Conservation (phyloP, 1,140 invertebrate genomes). For the Drosophila kikkawai region DNA sequence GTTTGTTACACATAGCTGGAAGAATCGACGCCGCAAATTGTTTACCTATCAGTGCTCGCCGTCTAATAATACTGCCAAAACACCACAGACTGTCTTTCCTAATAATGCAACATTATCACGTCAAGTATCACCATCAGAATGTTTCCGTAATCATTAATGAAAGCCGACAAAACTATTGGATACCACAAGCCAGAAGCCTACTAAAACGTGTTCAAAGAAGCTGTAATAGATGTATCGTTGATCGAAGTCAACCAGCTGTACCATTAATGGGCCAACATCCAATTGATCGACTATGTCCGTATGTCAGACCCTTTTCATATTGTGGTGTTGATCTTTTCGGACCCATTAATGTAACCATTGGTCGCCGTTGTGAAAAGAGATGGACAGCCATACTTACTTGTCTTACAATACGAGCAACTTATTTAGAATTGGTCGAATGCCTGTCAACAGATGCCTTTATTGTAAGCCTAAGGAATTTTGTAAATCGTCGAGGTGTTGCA, state of each 20-base stretch:
- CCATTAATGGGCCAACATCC: constrained; percentile 3
- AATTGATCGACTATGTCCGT: constrained; percentile 2
- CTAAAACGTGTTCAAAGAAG: too few species aligned
- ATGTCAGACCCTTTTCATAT: neutral
- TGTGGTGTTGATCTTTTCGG: neutral
- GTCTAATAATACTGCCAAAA: neutral
- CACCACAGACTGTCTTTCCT: neutral
- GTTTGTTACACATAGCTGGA: neutral
- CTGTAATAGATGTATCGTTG: too few species aligned
- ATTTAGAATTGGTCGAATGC: constrained; percentile 3
- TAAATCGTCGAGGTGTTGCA: neutral
- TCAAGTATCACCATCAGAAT: too few species aligned
- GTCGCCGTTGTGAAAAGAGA: constrained; percentile 5
- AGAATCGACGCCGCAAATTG: neutral
- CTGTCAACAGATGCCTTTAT: constrained; percentile 1
- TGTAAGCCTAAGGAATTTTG: neutral
- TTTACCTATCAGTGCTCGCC: constrained; percentile 2
- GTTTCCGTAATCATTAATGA: too few species aligned
- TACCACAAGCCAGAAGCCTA: too few species aligned
- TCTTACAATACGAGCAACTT: constrained; percentile 9
- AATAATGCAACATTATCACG: too few species aligned
- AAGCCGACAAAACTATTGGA: too few species aligned
- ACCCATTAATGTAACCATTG: neutral
- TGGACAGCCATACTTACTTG: constrained; percentile 7
- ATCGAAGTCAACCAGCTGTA: too few species aligned